Evolutionary conservation across 2,113 vertebrate genomes (phyloP).

Genomic region (Phaetusa simplex): DNA sequence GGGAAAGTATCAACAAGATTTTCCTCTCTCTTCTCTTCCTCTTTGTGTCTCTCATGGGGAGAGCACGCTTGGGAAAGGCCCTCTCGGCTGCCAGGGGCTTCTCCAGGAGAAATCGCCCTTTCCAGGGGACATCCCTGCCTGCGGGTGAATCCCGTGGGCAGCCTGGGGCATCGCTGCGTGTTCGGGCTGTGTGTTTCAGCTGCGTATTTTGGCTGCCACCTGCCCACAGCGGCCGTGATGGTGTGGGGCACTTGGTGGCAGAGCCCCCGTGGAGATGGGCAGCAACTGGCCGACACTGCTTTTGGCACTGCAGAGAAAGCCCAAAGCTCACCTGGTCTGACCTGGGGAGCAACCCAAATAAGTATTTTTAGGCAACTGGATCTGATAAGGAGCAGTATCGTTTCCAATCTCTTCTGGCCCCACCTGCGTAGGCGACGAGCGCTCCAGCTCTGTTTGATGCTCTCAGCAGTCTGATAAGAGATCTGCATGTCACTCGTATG

Average conservation of each 20-base stretch:
- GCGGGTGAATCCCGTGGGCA: neutral
- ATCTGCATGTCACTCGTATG: neutral
- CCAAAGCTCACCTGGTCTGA: neutral
- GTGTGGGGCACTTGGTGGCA: neutral
- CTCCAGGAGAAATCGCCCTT: neutral
- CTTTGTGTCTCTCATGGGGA: neutral
- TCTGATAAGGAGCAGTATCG: neutral
- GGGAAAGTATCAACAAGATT: neutral
- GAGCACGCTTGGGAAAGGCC: neutral
- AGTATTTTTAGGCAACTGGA: conserved; percentile 5
- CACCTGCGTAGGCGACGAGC: neutral
- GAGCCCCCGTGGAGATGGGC: neutral
- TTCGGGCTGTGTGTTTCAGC: neutral
- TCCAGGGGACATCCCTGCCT: neutral
- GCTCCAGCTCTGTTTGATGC: neutral
- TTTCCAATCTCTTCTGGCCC: neutral
- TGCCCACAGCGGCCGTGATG: fast-evolving
- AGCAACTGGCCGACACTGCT: neutral
- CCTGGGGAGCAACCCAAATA: neutral
- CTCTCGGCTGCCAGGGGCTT: neutral
- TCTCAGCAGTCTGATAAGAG: neutral
- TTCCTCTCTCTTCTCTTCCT: neutral
- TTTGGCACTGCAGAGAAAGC: neutral
- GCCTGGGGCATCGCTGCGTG: fast-evolving
- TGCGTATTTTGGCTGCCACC: neutral